Evolutionary conservation across 2,797 vertebrate species (phyloP), one percentile per base, ranked within the genome.

Genomic region (Eulemur rubriventer): DNA sequence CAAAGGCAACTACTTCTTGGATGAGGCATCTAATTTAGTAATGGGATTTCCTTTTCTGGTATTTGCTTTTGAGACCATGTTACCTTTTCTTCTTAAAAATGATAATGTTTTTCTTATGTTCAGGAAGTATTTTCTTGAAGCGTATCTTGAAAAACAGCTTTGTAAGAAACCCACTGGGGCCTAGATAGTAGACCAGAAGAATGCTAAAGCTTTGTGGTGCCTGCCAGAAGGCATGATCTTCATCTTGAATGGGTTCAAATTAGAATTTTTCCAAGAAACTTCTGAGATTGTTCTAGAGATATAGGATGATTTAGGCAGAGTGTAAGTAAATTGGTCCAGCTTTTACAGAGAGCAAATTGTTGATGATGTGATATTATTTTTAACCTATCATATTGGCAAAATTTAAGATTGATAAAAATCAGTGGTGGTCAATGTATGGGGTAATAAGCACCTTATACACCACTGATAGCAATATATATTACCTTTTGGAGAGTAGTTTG

Each of bases 21-120:
- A 90, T 78, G 43, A 85, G 35, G 9, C 61, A 81, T 79, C 14
- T 43, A 67, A 96, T 79, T 95, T 75, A 75, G n/a, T 70, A 89
- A 95, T 52, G 38, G 80, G 55, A 83, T 95, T 93, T 93, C 11
- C 18, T 96, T 94, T 87, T 83, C 38, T 97, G 48, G 4, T n/a
- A 94, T 95, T 96, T 90, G 11, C 59, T 88, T 87, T 96, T 22
- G n/a, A 96, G 95, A 87, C 11, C 8, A 79, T 69, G 57, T 46
- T 69, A 94, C 69, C 3, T n/a, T 82, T 95, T 91, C 35, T 82
- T 33, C 57, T 91, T 70, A 83, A 83, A 35, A 41, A 18, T 55
- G 7, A 16, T 70, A 46, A 18, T 89, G 12, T 41, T 85, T 96
- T 87, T 83, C 43, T 84, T 92, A 41, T 90, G 13, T 67, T 1